These are phyloP conservation scores for Elaeidobius kamerunicus DNA, from an alignment of 2,888 invertebrate species.

Conservation along the genomic window DNA sequence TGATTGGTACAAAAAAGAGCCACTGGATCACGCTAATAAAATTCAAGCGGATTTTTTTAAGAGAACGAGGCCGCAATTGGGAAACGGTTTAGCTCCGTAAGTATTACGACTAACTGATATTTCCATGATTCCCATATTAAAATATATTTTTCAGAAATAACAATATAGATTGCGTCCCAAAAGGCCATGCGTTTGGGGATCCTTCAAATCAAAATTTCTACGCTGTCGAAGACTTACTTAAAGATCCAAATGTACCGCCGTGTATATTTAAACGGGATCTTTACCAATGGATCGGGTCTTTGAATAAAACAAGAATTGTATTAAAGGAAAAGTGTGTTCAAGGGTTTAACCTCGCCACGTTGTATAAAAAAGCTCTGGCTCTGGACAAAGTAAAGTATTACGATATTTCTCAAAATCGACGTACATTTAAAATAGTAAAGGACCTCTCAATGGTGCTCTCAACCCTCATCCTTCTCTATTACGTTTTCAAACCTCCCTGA, in stretches of 20 bases:
- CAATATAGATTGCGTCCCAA: constrained; percentile 51
- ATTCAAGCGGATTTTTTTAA: constrained; percentile 51
- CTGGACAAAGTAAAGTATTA: constrained; percentile 39
- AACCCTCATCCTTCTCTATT: too few species aligned
- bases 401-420: not conserved
- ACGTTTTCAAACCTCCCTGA: too few species aligned
- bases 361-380: constrained; percentile 38
- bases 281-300: constrained; percentile 47
- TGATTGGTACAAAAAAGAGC: constrained; percentile 46
- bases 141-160: constrained; percentile 45
- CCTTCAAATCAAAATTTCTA: constrained; percentile 46
- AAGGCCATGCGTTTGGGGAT: constrained; percentile 53
- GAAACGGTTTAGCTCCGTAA: constrained; percentile 50
- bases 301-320: constrained; percentile 30
- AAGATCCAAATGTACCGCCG: constrained; percentile 38
- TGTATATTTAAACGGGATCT: constrained; percentile 47
- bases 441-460: too few species aligned
- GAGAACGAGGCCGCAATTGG: constrained; percentile 46
- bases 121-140: not conserved
- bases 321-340: constrained; percentile 28
- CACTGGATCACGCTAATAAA: constrained; percentile 46
- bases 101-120: constrained; percentile 1
- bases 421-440: too few species aligned
- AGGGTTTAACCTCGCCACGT: constrained; percentile 39
- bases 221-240: constrained; percentile 51